Percentiles rank a stretch among this genome's conserved stretches.
Evolutionary conservation across 1,140 invertebrate species (phyloP).

Genomic region (Atta cephalotes): DNA sequence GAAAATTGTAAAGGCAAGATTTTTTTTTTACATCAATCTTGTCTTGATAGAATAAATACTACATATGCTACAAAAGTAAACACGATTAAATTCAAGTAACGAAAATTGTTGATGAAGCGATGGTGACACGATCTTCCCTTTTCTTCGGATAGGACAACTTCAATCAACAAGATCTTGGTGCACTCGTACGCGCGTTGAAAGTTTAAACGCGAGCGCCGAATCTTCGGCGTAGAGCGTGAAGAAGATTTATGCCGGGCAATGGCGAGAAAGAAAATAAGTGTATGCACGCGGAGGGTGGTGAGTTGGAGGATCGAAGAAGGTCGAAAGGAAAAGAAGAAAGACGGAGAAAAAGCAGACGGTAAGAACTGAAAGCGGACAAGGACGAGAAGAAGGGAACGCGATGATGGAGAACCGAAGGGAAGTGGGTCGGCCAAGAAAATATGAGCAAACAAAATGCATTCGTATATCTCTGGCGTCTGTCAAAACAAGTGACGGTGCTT

Average conservation of each 20-base stretch:
- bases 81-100: neutral
- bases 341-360: conserved; percentile 13
- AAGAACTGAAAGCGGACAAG: conserved; percentile 48
- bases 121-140: neutral
- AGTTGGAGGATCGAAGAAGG: conserved; percentile 63
- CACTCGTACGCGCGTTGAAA: conserved; percentile 35
- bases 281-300: conserved; percentile 55
- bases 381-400: conserved; percentile 52
- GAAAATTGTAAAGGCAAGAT: neutral
- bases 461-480: conserved; percentile 78
- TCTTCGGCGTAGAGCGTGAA: conserved; percentile 62
- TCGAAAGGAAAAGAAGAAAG: conserved; percentile 22
- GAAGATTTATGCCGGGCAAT: conserved; percentile 71
- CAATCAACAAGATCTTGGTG: conserved; percentile 29
- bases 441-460: conserved; percentile 73
- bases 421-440: conserved; percentile 67
- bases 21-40: neutral
- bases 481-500: conserved; percentile 75
- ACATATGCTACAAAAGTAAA: neutral
- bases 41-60: neutral
- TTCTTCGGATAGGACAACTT: conserved; percentile 8
- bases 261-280: conserved; percentile 69
- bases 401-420: conserved; percentile 61
- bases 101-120: neutral
- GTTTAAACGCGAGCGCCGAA: conserved; percentile 53